Conservation (phyloP, 2,888 invertebrate genomes). For the Nomada fabriciana region DNA sequence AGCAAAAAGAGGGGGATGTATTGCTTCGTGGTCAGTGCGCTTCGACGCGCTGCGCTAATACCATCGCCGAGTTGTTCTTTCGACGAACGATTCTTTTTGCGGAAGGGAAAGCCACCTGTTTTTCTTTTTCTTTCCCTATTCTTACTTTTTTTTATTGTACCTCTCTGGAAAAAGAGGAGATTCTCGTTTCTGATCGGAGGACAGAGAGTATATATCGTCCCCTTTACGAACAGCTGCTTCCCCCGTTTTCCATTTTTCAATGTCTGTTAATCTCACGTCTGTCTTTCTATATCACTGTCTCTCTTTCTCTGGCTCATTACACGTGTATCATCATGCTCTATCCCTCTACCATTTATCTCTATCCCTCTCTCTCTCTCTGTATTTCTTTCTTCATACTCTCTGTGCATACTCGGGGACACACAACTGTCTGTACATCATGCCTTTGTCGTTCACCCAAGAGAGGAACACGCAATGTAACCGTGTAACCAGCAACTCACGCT, state of each 20-base stretch:
- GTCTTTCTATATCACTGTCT: constrained; percentile 31
- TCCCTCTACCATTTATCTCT: constrained; percentile 8
- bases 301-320: constrained; percentile 11
- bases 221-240: constrained; percentile 55
- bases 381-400: constrained; percentile 14
- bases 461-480: constrained; percentile 55
- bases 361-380: constrained; percentile 3
- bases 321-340: not conserved
- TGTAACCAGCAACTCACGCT: constrained; percentile 61
- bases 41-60: constrained; percentile 55
- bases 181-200: constrained; percentile 58
- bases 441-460: constrained; percentile 41
- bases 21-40: constrained; percentile 60
- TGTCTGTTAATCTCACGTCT: constrained; percentile 36
- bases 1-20: constrained; percentile 58
- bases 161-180: constrained; percentile 51
- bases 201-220: constrained; percentile 26
- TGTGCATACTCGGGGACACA: constrained; percentile 25
- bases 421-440: constrained; percentile 22
- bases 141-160: not conserved
- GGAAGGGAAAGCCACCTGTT: constrained; percentile 28
- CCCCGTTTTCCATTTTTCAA: constrained; percentile 51
- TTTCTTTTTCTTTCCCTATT: not conserved
- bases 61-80: constrained; percentile 43
- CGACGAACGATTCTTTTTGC: constrained; percentile 34